Evolutionary conservation across 1,140 invertebrate species (phyloP).

Genomic region (Zaprionus capensis): DNA sequence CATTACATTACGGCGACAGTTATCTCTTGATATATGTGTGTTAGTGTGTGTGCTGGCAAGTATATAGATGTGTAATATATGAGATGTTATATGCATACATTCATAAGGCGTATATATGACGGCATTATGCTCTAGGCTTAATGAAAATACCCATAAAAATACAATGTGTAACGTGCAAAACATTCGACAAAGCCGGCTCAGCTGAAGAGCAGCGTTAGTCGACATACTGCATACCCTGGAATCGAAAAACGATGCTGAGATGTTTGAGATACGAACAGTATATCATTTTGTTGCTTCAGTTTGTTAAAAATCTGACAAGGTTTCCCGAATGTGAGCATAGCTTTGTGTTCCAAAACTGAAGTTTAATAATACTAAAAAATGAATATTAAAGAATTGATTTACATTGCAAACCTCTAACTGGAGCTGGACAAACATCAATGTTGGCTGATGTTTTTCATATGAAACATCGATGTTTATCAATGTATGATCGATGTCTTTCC

Average conservation of each 20-base stretch:
- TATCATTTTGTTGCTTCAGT: neutral
- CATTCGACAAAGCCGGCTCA: neutral
- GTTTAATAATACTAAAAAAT: neutral
- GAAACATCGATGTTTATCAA: neutral
- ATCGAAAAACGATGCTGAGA: neutral
- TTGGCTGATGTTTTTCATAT: neutral
- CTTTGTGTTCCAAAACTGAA: neutral
- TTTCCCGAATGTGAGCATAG: no score
- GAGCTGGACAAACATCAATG: no score
- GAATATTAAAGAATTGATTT: neutral
- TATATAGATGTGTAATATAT: constrained; percentile 37
- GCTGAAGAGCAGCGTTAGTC: neutral
- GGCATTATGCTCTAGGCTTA: constrained; percentile 33
- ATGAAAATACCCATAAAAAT: constrained; percentile 49
- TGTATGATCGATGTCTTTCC: no score
- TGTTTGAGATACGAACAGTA: neutral
- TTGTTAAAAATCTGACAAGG: neutral
- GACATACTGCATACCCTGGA: constrained; percentile 4
- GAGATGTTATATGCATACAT: constrained; percentile 7
- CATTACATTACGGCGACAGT: constrained; percentile 76
- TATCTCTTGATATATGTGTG: constrained; percentile 65
- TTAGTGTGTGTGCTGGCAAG: constrained; percentile 7
- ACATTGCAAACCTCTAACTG: no score
- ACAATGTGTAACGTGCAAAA: constrained; percentile 24
- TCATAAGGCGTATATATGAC: constrained; percentile 21